Percentiles rank a stretch among this genome's conserved stretches.
Evolutionary conservation across 2,113 vertebrate species (phyloP).

Genomic region (Taxidea taxus): DNA sequence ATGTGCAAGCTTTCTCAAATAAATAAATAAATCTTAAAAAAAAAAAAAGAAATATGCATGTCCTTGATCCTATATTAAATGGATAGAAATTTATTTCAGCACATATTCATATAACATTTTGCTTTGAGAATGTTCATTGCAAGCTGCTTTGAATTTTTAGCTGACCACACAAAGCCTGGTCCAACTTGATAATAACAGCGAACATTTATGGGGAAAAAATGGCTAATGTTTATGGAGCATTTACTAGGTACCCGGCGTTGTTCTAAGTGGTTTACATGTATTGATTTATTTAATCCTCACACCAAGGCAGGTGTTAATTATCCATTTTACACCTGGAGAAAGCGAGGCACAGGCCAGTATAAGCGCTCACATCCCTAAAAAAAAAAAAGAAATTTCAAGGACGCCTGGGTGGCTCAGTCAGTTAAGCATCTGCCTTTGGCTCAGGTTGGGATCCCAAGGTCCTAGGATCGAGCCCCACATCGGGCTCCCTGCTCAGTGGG

Average conservation of each 20-base stretch:
- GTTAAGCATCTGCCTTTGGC: neutral
- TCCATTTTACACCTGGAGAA: neutral
- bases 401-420: neutral
- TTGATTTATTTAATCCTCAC: neutral
- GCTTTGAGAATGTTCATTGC: neutral
- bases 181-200: neutral
- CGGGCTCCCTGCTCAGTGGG: neutral
- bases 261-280: neutral
- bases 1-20: neutral
- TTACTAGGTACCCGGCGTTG: rapidly evolving
- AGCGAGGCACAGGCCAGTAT: neutral
- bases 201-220: neutral
- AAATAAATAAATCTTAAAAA: neutral
- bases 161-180: neutral
- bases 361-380: neutral
- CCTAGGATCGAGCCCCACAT: neutral
- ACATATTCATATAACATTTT: neutral
- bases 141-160: neutral
- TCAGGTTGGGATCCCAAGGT: neutral
- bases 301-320: neutral
- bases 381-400: neutral
- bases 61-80: neutral
- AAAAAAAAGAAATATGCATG: neutral
- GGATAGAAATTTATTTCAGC: neutral
- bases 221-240: neutral